Evolutionary conservation across 2,888 invertebrate species (phyloP), one percentile per base, ranked within the genome.

Genomic region (Belgica antarctica): DNA sequence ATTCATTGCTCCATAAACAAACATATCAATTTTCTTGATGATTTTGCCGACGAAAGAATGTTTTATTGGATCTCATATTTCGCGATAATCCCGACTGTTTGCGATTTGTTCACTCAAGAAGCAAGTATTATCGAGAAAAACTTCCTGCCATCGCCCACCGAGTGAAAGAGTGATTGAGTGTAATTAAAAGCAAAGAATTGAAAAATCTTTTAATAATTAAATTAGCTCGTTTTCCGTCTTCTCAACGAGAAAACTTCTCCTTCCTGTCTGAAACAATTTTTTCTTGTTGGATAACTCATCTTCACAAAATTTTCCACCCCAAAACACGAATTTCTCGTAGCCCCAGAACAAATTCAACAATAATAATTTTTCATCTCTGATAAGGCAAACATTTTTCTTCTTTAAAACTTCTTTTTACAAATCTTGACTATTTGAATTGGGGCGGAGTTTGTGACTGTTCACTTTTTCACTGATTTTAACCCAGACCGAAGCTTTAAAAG

Each of bases 341-440:
- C 59, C 24, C 27, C 59, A 59, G 17, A 59, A 59, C 59, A 59
- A 59, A 27, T 22, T 59, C 59, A 59, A 59, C 59, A 59, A 27
- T 59, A 12, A 59, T 59, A 59, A 59, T 22, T 59, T 59, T 59
- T 59, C 25, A n/a, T 52, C 8, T 52, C 5, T 59, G 25, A n/a
- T 59, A 59, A 59, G 59, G 59, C 59, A 59, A 59, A 59, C 25
- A 24, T 59, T 22, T 59, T 7, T 46, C 19, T 34, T 41, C 15
- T 15, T 41, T n/a, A n/a, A n/a, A n/a, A n/a, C n/a, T n/a, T n/a
- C n/a, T n/a, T n/a, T n/a, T n/a, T n/a, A n/a, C n/a, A n/a, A n/a
- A n/a, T n/a, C n/a, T n/a, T n/a, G n/a, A n/a, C n/a, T n/a, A n/a
- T n/a, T n/a, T n/a, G n/a, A n/a, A n/a, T n/a, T n/a, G n/a, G n/a